Evolutionary conservation across 1,140 invertebrate genomes (phyloP).

Genomic region (Brachionus manjavacas): DNA sequence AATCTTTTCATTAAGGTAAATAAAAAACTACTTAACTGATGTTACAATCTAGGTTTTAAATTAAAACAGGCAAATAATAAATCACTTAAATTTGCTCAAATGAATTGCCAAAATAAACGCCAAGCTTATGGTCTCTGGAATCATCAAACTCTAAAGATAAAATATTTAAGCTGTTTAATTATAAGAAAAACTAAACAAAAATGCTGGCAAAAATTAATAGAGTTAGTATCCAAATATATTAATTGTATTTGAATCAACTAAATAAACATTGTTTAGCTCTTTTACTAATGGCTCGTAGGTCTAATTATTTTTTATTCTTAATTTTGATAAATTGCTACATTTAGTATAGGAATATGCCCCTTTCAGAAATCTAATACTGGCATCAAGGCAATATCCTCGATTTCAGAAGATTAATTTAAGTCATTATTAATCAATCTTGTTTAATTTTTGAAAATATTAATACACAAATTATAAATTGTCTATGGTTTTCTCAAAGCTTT

Average conservation of each 20-base stretch:
- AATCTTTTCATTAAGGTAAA: background rate
- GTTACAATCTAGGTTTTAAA: background rate
- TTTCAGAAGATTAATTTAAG: background rate
- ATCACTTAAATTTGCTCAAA: background rate
- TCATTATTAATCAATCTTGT: background rate
- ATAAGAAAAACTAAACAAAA: background rate
- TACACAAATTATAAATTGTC: background rate
- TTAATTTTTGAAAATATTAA: background rate
- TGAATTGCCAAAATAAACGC: background rate
- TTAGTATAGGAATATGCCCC: background rate
- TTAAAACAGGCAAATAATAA: background rate
- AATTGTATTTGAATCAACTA: background rate
- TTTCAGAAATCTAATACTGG: background rate
- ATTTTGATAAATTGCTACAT: background rate
- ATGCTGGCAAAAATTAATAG: background rate
- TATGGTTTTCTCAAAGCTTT: background rate
- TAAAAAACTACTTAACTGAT: background rate
- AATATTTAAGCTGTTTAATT: background rate
- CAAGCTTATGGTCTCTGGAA: background rate
- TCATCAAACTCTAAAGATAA: background rate
- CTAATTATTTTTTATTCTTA: background rate
- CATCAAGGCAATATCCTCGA: background rate
- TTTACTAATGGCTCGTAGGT: background rate
- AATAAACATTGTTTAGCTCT: background rate
- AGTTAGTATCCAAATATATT: background rate